Percentiles rank a stretch among this genome's conserved stretches.
Conservation (phyloP, 2,113 vertebrate genomes). For the Rhynchopsitta pachyrhyncha region DNA sequence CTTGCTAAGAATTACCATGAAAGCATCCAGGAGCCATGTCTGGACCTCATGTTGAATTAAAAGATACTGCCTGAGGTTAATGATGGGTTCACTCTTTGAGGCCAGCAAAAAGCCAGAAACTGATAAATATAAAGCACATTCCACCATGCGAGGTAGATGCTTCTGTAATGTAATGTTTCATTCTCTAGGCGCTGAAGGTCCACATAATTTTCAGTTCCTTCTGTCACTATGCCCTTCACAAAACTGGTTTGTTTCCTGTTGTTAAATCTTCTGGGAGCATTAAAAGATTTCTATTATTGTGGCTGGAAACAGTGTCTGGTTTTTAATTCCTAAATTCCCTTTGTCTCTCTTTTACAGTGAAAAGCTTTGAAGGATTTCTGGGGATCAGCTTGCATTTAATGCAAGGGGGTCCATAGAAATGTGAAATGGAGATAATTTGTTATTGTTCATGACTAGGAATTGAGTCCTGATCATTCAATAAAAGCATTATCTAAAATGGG, state of each 20-base stretch:
- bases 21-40: not conserved
- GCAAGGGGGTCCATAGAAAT: not conserved
- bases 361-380: not conserved
- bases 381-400: not conserved
- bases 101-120: not conserved
- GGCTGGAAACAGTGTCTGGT: not conserved
- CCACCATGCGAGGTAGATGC: not conserved
- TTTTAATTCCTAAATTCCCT: not conserved
- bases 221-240: not conserved
- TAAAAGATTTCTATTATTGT: not conserved
- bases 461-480: not conserved
- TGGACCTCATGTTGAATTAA: not conserved
- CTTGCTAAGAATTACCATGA: not conserved
- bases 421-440: not conserved
- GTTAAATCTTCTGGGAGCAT: not conserved
- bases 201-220: constrained; percentile 20
- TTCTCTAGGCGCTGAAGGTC: not conserved
- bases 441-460: not conserved
- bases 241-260: not conserved
- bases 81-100: not conserved
- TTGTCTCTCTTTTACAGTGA: not conserved
- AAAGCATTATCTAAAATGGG: not conserved
- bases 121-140: constrained; percentile 24
- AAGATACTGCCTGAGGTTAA: constrained; percentile 13
- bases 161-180: constrained; percentile 2